Conservation (phyloP, 2,888 invertebrate species). For the Ditula angustiorana region DNA sequence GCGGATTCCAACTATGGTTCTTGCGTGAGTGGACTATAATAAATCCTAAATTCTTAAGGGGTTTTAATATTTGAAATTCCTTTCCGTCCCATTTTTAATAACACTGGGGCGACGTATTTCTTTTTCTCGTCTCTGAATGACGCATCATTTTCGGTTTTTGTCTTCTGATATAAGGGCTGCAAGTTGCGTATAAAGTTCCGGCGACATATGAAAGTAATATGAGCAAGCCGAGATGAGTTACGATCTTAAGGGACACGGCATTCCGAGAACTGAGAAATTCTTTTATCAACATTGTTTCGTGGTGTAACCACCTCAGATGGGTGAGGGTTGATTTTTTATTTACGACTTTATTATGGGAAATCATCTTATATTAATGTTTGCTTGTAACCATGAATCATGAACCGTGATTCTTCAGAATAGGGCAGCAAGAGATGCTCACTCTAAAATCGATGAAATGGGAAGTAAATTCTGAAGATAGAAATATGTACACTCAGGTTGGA, state of each 20-base stretch:
- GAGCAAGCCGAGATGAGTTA: constrained; percentile 63
- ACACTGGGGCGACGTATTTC: neutral
- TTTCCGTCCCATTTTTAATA: too few species aligned
- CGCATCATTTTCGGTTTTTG: constrained; percentile 60
- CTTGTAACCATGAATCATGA: neutral
- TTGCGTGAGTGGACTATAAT: too few species aligned
- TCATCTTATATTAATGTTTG: constrained; percentile 10
- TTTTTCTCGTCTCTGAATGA: constrained; percentile 48
- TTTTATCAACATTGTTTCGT: constrained; percentile 68
- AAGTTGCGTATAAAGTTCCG: constrained; percentile 55
- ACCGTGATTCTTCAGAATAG: neutral
- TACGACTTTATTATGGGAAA: constrained; percentile 45
- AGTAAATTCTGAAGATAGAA: too few species aligned
- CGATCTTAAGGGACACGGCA: constrained; percentile 65
- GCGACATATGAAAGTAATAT: constrained; percentile 64
- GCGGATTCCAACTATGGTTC: too few species aligned
- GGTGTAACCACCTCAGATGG: constrained; percentile 32
- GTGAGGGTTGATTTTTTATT: constrained; percentile 52
- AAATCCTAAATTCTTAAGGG: too few species aligned
- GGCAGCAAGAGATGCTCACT: too few species aligned
- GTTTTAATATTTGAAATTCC: too few species aligned
- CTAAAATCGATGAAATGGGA: too few species aligned
- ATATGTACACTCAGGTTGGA: too few species aligned
- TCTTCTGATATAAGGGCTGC: constrained; percentile 48
- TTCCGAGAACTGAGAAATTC: constrained; percentile 63